phyloP scores from a whole-genome alignment of 1,140 invertebrate genomes.

The Cylas formicarius region DNA sequence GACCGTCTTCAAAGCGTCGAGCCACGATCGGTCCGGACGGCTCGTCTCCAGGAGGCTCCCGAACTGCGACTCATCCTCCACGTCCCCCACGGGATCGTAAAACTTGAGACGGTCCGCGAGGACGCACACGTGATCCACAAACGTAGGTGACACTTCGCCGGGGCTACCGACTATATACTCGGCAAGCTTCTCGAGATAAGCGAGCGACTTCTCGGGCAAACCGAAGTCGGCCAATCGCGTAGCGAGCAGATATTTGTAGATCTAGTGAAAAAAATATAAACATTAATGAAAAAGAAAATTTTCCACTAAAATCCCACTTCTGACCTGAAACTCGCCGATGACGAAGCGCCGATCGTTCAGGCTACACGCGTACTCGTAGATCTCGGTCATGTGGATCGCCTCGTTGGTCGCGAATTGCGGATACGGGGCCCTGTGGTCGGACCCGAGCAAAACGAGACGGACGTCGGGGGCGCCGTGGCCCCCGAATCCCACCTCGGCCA shows the following conservation, averaged over 20 bases:
- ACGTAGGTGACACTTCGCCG: constrained; percentile 47
- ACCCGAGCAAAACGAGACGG: constrained; percentile 74
- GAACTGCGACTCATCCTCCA: constrained; percentile 34
- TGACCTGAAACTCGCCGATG: constrained; percentile 63
- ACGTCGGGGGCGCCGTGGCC: constrained; percentile 48
- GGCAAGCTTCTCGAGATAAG: constrained; percentile 76
- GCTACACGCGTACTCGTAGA: constrained; percentile 87
- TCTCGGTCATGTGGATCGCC: constrained; percentile 88
- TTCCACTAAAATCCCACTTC: constrained; percentile 5
- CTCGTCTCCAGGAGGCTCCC: constrained; percentile 31
- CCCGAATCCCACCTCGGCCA: constrained; percentile 64
- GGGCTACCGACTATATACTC: constrained; percentile 55
- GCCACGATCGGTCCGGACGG: constrained; percentile 47
- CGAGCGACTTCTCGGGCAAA: constrained; percentile 64
- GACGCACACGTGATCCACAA: constrained; percentile 58
- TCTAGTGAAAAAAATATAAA: constrained; percentile 41
- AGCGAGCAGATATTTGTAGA: constrained; percentile 68
- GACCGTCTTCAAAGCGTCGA: constrained; percentile 43
- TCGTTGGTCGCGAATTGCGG: constrained; percentile 70
- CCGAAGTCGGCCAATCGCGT: constrained; percentile 72
- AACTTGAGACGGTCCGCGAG: constrained; percentile 70
- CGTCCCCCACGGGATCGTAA: constrained; percentile 60
- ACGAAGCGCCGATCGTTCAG: constrained; percentile 69
- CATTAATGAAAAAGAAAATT: constrained; percentile 2
- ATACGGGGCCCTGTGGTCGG: constrained; percentile 56